These are phyloP conservation scores for Menidia beryllina DNA, from an alignment of 2,113 vertebrate genomes.

Conservation along the genomic window DNA sequence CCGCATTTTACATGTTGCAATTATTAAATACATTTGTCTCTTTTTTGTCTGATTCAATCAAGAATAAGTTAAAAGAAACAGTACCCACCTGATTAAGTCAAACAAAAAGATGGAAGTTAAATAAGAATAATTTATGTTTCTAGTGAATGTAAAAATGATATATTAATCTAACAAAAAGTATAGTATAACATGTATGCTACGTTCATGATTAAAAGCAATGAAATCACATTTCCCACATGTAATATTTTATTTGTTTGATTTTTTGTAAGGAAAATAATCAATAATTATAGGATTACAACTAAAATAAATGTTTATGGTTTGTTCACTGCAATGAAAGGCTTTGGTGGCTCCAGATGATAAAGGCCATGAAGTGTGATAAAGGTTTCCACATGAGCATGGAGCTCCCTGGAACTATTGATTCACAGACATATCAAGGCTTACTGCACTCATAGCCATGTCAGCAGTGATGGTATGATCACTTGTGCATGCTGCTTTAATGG, in stretches of 20 bases:
- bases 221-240: too few relatives aligned
- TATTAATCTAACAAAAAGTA: too few relatives aligned
- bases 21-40: neutral
- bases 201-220: too few relatives aligned
- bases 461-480: constrained; percentile 52
- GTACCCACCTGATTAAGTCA: neutral
- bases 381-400: constrained; percentile 10
- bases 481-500: constrained; percentile 68
- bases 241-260: too few relatives aligned
- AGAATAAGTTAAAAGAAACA: neutral
- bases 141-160: too few relatives aligned
- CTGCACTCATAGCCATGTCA: constrained; percentile 54
- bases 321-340: neutral
- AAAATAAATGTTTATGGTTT: too few relatives aligned
- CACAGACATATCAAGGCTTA: constrained; percentile 21
- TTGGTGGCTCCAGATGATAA: neutral
- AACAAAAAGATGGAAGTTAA: too few relatives aligned
- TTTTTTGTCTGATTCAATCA: neutral
- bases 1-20: neutral
- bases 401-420: constrained; percentile 36
- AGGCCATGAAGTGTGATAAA: neutral
- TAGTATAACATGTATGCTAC: too few relatives aligned
- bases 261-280: too few relatives aligned
- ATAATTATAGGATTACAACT: neutral
- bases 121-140: too few relatives aligned